Evolutionary conservation across 2,888 invertebrate genomes (phyloP).

Genomic region (Scelioninae gen. 2): DNA sequence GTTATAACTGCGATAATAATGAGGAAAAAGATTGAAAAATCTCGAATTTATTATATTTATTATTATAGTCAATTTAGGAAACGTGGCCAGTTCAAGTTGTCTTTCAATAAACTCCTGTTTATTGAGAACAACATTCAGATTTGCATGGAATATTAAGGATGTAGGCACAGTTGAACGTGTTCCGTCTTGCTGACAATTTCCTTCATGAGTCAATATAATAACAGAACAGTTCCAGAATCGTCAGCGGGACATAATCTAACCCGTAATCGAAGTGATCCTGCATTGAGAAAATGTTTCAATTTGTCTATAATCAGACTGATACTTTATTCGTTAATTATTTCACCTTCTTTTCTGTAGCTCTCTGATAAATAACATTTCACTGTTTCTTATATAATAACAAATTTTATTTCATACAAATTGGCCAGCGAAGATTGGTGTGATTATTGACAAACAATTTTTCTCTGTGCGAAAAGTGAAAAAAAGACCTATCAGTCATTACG

Average conservation of each 20-base stretch:
- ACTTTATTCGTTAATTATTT: background rate
- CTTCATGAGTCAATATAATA: too few species aligned
- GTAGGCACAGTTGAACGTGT: background rate
- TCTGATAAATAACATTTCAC: background rate
- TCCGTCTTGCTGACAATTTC: background rate
- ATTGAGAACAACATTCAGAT: background rate
- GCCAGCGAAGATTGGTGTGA: too few species aligned
- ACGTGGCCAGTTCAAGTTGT: background rate
- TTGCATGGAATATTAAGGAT: too few species aligned
- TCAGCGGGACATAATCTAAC: conserved; percentile 6
- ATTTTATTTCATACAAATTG: too few species aligned
- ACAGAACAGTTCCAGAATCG: too few species aligned
- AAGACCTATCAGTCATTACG: background rate
- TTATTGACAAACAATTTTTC: background rate
- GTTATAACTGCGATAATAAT: background rate
- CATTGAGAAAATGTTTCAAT: background rate
- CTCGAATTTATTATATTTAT: too few species aligned
- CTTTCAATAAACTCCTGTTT: background rate
- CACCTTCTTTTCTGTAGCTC: too few species aligned
- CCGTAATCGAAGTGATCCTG: conserved; percentile 31
- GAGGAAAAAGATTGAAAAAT: background rate
- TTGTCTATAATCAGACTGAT: background rate
- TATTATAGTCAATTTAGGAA: background rate
- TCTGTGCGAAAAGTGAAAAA: background rate
- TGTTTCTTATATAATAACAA: too few species aligned